Percentiles rank a stretch among this genome's conserved stretches.
Evolutionary conservation across 2,888 invertebrate genomes (phyloP).

Genomic region (Mythimna pallens): DNA sequence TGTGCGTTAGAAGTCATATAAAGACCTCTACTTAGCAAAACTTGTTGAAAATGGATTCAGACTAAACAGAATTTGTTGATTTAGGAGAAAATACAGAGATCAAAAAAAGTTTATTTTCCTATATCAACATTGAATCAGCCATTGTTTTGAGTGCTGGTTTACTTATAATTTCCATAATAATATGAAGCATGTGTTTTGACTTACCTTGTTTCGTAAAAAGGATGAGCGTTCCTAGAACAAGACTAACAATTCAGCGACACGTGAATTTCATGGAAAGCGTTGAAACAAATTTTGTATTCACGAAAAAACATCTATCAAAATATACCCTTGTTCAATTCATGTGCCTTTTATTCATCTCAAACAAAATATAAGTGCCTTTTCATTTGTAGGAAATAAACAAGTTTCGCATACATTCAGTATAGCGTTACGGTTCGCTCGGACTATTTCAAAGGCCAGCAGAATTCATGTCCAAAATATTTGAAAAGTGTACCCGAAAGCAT

Average conservation of each 20-base stretch:
- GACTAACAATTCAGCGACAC: background rate
- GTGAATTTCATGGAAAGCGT: constrained; percentile 5
- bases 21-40: too few species aligned
- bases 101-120: too few species aligned
- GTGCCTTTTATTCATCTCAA: constrained; percentile 42
- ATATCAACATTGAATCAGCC: too few species aligned
- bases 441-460: constrained; percentile 74
- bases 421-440: constrained; percentile 59
- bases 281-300: background rate
- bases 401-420: constrained; percentile 60
- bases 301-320: constrained; percentile 22
- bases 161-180: background rate
- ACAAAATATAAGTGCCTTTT: constrained; percentile 62
- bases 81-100: too few species aligned
- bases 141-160: too few species aligned
- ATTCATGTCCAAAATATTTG: constrained; percentile 78
- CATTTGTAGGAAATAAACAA: constrained; percentile 67
- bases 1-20: too few species aligned
- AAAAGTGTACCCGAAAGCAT: constrained; percentile 75
- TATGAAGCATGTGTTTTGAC: background rate
- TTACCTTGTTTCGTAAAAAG: too few species aligned
- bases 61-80: too few species aligned
- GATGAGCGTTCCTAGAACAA: too few species aligned
- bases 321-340: constrained; percentile 30
- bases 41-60: too few species aligned